phyloP scores from a whole-genome alignment of 53 echinoderm and acorn worm species.

The Mesocentrotus franciscanus region DNA sequence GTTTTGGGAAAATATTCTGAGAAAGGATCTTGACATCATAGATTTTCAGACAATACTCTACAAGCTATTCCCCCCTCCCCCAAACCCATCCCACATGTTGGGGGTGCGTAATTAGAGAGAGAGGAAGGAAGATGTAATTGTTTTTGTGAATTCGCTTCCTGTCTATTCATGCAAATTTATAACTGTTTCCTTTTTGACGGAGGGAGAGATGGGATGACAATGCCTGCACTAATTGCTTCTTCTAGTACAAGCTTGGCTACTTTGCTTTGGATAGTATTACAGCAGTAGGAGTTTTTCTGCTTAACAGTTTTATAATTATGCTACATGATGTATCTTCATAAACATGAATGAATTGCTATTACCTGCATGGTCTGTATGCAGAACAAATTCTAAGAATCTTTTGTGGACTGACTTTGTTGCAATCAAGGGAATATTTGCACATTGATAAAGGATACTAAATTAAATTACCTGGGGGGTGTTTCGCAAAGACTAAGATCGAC shows the following conservation, averaged over 20 bases:
- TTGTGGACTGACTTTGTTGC: too few species aligned
- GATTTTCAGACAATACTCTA: background rate
- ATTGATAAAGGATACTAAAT: too few species aligned
- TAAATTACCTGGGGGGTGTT: too few species aligned
- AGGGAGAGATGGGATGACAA: constrained; percentile 37
- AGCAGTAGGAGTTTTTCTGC: too few species aligned
- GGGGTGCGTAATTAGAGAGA: constrained; percentile 33
- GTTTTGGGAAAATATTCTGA: background rate
- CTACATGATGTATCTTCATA: too few species aligned
- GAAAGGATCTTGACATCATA: background rate
- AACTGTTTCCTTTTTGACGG: constrained; percentile 48
- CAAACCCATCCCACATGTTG: background rate
- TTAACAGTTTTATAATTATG: too few species aligned
- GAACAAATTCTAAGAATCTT: too few species aligned
- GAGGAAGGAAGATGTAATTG: constrained; percentile 61
- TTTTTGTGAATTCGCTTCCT: constrained; percentile 66
- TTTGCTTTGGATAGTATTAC: background rate
- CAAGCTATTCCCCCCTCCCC: constrained; percentile 9
- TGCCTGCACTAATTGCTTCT: background rate
- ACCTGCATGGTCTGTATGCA: too few species aligned
- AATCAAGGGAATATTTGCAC: too few species aligned
- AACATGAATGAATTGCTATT: too few species aligned
- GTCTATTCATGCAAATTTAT: constrained; percentile 48
- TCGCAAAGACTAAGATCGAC: too few species aligned
- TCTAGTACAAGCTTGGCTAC: background rate